Conservation (phyloP, 2,888 invertebrate genomes). For the Clunio marinus region DNA sequence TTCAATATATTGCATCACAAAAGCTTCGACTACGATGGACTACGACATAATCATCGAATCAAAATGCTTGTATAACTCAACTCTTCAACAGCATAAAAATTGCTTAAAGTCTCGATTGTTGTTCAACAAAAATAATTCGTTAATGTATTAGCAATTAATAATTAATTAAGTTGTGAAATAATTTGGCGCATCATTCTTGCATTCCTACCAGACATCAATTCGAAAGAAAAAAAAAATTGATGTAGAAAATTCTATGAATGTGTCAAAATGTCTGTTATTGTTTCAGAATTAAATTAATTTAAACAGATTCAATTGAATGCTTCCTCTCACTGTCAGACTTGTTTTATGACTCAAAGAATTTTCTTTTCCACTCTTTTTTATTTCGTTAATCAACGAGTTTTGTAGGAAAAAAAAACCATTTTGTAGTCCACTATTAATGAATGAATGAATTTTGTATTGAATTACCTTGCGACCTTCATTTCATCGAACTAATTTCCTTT, state of each 20-base stretch:
- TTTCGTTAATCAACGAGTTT: not conserved
- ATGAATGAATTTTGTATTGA: too few relatives aligned
- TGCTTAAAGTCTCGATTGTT: not conserved
- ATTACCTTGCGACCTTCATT: too few relatives aligned
- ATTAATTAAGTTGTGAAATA: not conserved
- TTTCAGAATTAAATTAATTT: conserved; percentile 24
- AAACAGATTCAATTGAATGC: conserved; percentile 40
- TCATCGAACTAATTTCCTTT: too few relatives aligned
- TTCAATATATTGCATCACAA: conserved; percentile 8
- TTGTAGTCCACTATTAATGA: not conserved
- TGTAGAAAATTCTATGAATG: not conserved
- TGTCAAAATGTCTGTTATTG: not conserved
- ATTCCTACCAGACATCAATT: not conserved
- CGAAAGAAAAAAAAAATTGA: too few relatives aligned
- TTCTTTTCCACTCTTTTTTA: not conserved
- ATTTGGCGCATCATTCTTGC: not conserved
- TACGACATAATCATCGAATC: conserved; percentile 13
- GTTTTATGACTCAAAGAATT: not conserved
- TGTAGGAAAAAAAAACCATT: not conserved
- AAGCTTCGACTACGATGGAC: too few relatives aligned
- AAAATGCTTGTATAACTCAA: not conserved
- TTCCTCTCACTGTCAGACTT: conserved; percentile 31
- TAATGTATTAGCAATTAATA: not conserved
- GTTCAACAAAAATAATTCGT: not conserved
- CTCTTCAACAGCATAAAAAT: not conserved